Evolutionary conservation across 2,888 invertebrate species (phyloP), one percentile per base, ranked within the genome.

Genomic region (Adela reaumurella): DNA sequence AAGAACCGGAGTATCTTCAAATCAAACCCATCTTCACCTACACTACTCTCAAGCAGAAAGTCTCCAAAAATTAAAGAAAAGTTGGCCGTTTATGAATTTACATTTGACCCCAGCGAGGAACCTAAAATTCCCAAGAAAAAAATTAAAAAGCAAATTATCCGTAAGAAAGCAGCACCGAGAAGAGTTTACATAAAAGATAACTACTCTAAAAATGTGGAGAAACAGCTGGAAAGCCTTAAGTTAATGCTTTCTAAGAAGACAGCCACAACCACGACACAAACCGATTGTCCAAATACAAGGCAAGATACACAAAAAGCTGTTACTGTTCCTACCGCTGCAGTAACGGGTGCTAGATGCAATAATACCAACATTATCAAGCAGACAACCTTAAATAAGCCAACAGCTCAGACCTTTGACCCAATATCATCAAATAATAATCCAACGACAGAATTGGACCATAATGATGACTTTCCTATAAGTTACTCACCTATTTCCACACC

Each of bases 11-110:
- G 35, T 3, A 35, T 35, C 6, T 35, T 56, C 8, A 55, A 61
- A 2, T 64, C 62, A 19, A 64, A 60, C 51, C 24, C 24, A 24
- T 53, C 56, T 3, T 72, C 72, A 42, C 62, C 67, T 43, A 64
- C 59, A 59, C 55, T 73, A 16, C 59, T 72, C 47, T 69, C 68
- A 47, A 62, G 67, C 2, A 65, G 62, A 50, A 61, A 56, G 17
- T 41, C 41, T 11, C 19, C 50, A 10, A 58, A 63, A 51, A 56
- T 57, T 50, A 58, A 59, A 8, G 62, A 63, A 51, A 62, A 64
- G 45, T 51, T 64, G 49, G 76, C 77, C 59, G 58, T 78, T 2
- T 80, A 80, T 58, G 79, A 80, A 55, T 80, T 80, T 49, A 77
- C 77, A 17, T 79, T 61, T 63, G 74, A 80, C 53, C 78, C 79